A percentile compares a stretch with the other conserved stretches of the same genome.
These are phyloP conservation scores for Nephrotoma flavescens DNA, from an alignment of 2,888 invertebrate species.

Conservation along the genomic window DNA sequence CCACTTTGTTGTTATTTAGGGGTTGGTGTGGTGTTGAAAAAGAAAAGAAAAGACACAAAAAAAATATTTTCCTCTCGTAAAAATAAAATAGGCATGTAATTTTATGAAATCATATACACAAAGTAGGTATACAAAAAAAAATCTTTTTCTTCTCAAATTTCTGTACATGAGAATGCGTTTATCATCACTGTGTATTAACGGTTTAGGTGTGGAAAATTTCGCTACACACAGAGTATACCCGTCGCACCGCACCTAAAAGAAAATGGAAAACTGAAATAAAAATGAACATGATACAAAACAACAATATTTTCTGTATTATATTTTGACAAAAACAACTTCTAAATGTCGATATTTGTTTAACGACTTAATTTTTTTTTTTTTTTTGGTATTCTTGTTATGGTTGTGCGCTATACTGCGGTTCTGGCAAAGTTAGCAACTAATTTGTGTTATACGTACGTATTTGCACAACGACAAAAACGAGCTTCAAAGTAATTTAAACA, in stretches of 20 bases:
- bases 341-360: neutral
- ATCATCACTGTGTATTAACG: neutral
- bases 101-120: neutral
- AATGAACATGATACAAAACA: neutral
- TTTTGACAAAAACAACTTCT: neutral
- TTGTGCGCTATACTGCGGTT: neutral
- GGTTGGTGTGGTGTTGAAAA: neutral
- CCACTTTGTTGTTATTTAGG: neutral
- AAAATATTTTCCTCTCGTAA: neutral
- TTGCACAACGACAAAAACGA: neutral
- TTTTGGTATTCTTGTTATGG: neutral
- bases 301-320: neutral
- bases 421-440: neutral
- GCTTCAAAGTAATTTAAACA: neutral
- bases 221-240: neutral
- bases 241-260: neutral
- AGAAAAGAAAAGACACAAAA: neutral
- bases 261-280: neutral
- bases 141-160: neutral
- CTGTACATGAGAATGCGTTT: neutral
- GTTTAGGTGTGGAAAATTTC: neutral
- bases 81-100: neutral
- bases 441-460: neutral
- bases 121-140: neutral
- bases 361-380: neutral